A percentile compares a stretch with the other conserved stretches of the same genome.
Evolutionary conservation across 2,113 vertebrate species (phyloP).

Genomic region (Sula dactylatra): DNA sequence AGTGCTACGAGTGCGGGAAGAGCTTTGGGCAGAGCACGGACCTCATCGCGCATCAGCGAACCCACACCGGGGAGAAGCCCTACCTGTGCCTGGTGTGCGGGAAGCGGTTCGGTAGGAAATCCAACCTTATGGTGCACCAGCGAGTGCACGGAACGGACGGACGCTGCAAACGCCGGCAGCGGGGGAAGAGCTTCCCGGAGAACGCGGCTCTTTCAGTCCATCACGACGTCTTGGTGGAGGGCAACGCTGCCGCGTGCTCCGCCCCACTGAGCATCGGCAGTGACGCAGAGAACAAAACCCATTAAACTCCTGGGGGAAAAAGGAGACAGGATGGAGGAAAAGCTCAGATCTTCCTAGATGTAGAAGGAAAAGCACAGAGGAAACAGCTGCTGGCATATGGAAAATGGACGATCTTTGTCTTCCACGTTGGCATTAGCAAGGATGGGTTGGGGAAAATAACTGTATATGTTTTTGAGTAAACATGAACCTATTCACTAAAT

Average conservation of each 20-base stretch:
- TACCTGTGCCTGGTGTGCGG: slow-evolving; percentile 84
- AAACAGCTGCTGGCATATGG: not conserved
- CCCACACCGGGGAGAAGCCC: slow-evolving; percentile 86
- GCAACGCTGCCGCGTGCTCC: slow-evolving; percentile 55
- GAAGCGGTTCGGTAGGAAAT: slow-evolving; percentile 85
- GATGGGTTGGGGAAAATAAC: not conserved
- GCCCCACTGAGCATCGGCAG: slow-evolving; percentile 72
- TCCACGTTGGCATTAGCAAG: too few species aligned
- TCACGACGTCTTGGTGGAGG: too few species aligned
- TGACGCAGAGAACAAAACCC: slow-evolving; percentile 74
- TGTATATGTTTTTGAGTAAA: not conserved
- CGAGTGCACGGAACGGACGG: slow-evolving; percentile 81
- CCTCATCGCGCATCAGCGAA: slow-evolving; percentile 84
- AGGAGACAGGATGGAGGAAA: not conserved
- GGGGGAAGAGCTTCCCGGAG: not conserved
- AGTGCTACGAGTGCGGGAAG: slow-evolving; percentile 37
- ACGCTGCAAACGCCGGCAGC: slow-evolving; percentile 39
- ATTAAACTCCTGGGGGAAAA: slow-evolving; percentile 57
- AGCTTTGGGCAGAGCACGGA: slow-evolving; percentile 86
- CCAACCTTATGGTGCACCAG: slow-evolving; percentile 87
- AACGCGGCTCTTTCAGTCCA: not conserved
- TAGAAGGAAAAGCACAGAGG: too few species aligned
- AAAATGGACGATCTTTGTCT: not conserved
- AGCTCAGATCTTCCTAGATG: not conserved
- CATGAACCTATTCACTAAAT: not conserved